Evolutionary conservation across 2,113 vertebrate species (phyloP), one percentile per base, ranked within the genome.

Genomic region (Marcusenius ussheri): DNA sequence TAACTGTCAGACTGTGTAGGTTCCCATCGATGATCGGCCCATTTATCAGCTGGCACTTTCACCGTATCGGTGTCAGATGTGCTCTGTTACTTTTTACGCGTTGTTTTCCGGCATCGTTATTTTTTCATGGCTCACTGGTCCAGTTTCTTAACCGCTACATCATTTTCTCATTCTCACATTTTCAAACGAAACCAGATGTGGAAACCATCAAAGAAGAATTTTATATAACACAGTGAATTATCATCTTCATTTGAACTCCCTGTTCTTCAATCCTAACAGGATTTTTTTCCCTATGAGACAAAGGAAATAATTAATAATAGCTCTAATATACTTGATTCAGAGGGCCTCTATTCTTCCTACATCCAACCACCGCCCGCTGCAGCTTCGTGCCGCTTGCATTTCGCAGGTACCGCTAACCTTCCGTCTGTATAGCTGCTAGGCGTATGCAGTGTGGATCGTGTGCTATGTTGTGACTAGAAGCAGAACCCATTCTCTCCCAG

Each of bases 121-220:
- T 35, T 80, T 80, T 80, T 80, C 31, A 80, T 42, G 74, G 74
- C 74, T 35, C 74, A 80, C 13, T 80, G 74, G 74, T 80, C 35
- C 74, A 80, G 31, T 42, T 80, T 42, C 74, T 80, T 42, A 35
- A 80, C 35, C 35, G 35, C 74, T 80, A 80, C 74, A 80, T 42
- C 35, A 80, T 42, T 80, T 80, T 80, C 74, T 80, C 74, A 80
- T 80, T 35, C 11, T 80, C 74, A 42, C 35, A 80, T 80, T 27
- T 80, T 80, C 74, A 80, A 80, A 80, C 74, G 35, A 80, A 80
- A 80, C 74, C 74, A 39, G 74, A 80, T 80, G 74, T 80, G 74
- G 74, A 80, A 39, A 5, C 74, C 35, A 42, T 80, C 74, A 80
- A 80, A 42, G 13, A 80, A 80, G 35, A 42, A 80, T 80, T 80